Conservation (phyloP, 2,888 invertebrate genomes). For the Gryllus longicercus region DNA sequence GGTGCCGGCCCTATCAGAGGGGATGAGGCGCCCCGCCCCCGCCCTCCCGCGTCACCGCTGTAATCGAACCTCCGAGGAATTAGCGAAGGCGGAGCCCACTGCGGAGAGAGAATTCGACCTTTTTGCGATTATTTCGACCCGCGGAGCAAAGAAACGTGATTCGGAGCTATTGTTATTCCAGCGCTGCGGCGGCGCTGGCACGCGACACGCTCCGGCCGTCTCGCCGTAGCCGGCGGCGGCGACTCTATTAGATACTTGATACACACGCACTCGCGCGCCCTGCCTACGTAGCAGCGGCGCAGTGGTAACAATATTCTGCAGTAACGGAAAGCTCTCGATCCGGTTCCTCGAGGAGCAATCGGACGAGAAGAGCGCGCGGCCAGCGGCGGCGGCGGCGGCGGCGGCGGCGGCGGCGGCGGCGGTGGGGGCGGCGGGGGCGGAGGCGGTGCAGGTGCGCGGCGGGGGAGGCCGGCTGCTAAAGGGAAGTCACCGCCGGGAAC, state of each 20-base stretch:
- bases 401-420: neutral
- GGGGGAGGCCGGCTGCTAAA: neutral
- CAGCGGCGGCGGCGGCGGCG: neutral
- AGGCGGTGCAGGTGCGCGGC: neutral
- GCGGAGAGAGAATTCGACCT: neutral
- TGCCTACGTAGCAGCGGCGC: neutral
- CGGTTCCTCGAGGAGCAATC: neutral
- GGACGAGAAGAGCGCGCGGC: neutral
- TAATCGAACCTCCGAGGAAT: neutral
- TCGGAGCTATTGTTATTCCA: neutral
- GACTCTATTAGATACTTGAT: slow-evolving; percentile 17
- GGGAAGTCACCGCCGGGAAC: too few species aligned
- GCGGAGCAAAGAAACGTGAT: neutral
- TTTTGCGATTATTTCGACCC: neutral
- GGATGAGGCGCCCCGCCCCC: neutral
- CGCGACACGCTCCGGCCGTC: neutral
- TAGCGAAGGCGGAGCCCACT: neutral
- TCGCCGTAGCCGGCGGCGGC: neutral
- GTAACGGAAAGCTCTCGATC: neutral
- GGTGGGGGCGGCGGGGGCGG: neutral
- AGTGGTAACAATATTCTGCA: neutral
- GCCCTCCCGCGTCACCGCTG: neutral
- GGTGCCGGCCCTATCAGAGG: too few species aligned
- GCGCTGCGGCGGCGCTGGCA: neutral
- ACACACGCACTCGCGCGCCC: neutral